Evolutionary conservation across 1,140 invertebrate genomes (phyloP).

Genomic region (Camponotus floridanus): DNA sequence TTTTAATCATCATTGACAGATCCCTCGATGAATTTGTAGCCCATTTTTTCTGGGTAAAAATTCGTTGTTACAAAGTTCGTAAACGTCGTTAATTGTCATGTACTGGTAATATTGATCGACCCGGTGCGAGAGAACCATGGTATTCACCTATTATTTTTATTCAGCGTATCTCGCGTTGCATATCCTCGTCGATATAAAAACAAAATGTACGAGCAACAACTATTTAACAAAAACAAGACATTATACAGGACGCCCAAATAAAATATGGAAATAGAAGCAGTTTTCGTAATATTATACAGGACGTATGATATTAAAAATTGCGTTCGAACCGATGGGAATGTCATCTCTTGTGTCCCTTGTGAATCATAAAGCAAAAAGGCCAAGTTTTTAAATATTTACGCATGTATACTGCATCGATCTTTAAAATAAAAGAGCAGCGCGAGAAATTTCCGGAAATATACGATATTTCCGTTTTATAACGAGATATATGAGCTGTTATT

Average conservation of each 20-base stretch:
- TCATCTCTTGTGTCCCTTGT: constrained; percentile 1
- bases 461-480: constrained; percentile 10
- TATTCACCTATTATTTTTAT: constrained; percentile 73
- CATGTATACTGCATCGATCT: constrained; percentile 27
- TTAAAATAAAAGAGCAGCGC: constrained; percentile 1
- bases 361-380: constrained; percentile 25
- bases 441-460: constrained; percentile 19
- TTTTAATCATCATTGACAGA: neutral
- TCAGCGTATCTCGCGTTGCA: constrained; percentile 59
- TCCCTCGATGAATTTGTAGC: neutral
- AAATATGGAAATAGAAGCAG: constrained; percentile 41
- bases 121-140: constrained; percentile 2
- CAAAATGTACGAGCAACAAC: constrained; percentile 63
- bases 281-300: constrained; percentile 44
- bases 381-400: constrained; percentile 24
- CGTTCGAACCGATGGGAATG: constrained; percentile 21
- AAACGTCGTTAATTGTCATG: constrained; percentile 51
- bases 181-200: constrained; percentile 59
- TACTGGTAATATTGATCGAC: constrained; percentile 37
- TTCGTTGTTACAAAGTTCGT: constrained; percentile 18
- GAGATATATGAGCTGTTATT: constrained; percentile 12
- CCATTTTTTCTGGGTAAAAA: constrained; percentile 32
- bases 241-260: constrained; percentile 24
- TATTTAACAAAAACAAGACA: constrained; percentile 61
- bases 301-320: constrained; percentile 45